Percentiles rank a stretch among this genome's conserved stretches.
Evolutionary conservation across 2,113 vertebrate species (phyloP).

Genomic region (Progne subis): DNA sequence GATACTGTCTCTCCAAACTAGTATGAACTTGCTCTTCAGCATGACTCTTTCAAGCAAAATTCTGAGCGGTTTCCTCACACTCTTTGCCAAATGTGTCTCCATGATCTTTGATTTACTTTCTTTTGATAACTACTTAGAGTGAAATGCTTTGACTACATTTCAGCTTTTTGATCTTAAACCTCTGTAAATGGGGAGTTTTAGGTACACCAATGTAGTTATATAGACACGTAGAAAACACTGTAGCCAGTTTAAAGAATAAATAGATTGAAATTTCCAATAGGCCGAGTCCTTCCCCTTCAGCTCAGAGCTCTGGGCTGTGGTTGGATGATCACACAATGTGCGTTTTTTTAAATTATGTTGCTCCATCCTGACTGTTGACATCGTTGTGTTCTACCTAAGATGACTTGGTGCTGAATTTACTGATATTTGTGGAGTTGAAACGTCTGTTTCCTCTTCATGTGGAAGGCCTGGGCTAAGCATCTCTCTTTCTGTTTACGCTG

Average conservation of each 20-base stretch:
- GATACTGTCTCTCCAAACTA: not conserved
- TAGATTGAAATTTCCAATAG: not conserved
- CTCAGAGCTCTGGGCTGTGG: not conserved
- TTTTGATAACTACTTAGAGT: not conserved
- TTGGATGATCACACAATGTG: not conserved
- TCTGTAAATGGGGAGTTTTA: not conserved
- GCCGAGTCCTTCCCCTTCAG: not conserved
- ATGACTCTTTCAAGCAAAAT: slow-evolving; percentile 6
- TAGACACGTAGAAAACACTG: not conserved
- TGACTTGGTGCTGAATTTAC: not conserved
- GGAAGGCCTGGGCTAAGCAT: not conserved
- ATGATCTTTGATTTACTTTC: not conserved
- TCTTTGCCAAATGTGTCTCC: not conserved
- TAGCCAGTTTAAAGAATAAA: not conserved
- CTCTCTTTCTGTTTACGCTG: not conserved
- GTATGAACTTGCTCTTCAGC: slow-evolving; percentile 9
- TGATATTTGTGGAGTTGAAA: not conserved
- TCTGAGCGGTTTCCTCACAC: not conserved
- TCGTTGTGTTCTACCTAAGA: not conserved
- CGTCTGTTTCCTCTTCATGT: not conserved
- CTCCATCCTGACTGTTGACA: not conserved
- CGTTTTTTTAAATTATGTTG: not conserved
- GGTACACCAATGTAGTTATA: not conserved
- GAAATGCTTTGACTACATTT: not conserved
- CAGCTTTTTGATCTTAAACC: not conserved